Evolutionary conservation across 2,113 vertebrate species (phyloP), one percentile per base, ranked within the genome.

Genomic region (Syrrhaptes paradoxus): DNA sequence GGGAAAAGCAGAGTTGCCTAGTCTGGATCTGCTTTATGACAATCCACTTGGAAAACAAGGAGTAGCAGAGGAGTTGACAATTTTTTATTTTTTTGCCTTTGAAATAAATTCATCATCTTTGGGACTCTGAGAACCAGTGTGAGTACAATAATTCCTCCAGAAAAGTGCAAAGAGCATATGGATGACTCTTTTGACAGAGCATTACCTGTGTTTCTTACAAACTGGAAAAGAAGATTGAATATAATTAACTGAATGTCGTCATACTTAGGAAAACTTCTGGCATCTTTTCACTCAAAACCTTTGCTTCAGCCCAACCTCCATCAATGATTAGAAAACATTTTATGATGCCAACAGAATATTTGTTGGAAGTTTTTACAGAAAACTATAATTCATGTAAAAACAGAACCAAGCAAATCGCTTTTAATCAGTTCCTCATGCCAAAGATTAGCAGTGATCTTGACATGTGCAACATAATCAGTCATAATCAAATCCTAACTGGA

Each of bases 371-470:
- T 93, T 94, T 70, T 87, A 89, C 93, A 83, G 87, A 87, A 94
- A 92, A 95, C 81, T 59, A 81, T 83, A 95, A 91, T 61, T 93
- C 80, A 93, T 59, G 89, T 58, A 63, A 91, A 92, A 84, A 85
- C 90, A 28, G 80, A 62, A 76, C 41, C 41, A 41, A 41, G 13
- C 41, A 83, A 95, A 87, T 85, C 92, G 79, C 34, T 87, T 95
- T 92, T 98, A 98, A 98, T 98, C 87, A 20, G 92, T 96, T 98
- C 95, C 97, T 98, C 89, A 92, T 98, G 97, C 86, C 95, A 93
- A 95, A 97, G 96, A 98, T 98, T 96, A 98, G 65, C 87, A 94
- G 70, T 85, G 89, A 95, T 96, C 80, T 90, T 95, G 95, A 96
- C 92, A 93, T 93, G 93, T 85, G 93, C 89, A 95, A 54, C 83